Base-by-base conservation (phyloP, 2,888 invertebrate genomes). In the Pocota personata region DNA sequence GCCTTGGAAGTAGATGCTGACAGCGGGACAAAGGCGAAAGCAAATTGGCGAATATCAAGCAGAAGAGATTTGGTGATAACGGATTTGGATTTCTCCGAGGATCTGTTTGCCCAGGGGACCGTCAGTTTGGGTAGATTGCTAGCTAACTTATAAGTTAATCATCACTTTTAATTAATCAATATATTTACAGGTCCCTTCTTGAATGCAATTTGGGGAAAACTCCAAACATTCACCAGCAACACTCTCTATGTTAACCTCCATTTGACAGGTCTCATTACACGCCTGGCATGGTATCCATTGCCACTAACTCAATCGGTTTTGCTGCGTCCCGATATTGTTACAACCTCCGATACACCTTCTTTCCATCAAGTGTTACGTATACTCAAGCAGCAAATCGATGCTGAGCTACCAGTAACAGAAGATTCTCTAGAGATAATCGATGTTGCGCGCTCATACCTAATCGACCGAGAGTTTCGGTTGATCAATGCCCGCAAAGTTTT, bases 341-440 rank as follows among this genome's bases (percentile, higher is more conserved):
- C 98, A 90, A 97, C 98, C 91, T 98, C 98, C 1, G 97, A 97
- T 90, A 96, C 98, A 90, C 97, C 97, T 91, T 98, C 97, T 3
- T 94, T 98, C 87, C 96, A 96, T 92, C 98, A 98, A 95, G 98
- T 97, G 87, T 93, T 97, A 88, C 95, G 95, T 79, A 95, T 95
- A 57, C 93, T 98, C 57, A 97, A 97, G 89, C 97, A 97, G 88
- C 96, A 97, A 92, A 95, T 98, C 60, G 98, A 99, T 91, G 95
- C 96, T 82, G 94, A 95, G 90, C 94, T 97, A 87, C 94, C 93
- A 7, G 91, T 92, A 3, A 91, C 91, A 0, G 93, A 93, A 87
- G 92, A 96, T 89, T 92, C 93, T 0, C 91, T 94, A 27, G 94
- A 95, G 88, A 93, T 97, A 58, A 95, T 98, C 21, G 95, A 95